Percentiles rank a stretch among this genome's conserved stretches.
Conservation (phyloP, 2,888 invertebrate genomes). For the Biston betularia region DNA sequence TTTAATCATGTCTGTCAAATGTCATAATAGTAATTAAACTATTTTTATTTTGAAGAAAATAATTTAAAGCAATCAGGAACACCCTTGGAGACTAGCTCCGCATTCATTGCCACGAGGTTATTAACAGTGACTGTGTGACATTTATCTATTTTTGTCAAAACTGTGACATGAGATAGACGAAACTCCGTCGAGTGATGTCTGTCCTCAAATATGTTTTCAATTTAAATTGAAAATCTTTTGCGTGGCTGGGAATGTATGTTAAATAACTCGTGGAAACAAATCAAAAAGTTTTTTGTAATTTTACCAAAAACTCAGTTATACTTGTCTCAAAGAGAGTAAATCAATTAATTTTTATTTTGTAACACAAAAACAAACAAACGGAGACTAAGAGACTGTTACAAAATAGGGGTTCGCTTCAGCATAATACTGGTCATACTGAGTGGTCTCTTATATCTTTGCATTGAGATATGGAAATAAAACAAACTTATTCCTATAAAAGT, state of each 20-base stretch:
- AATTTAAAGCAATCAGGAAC: background rate
- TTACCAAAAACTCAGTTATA: too few species aligned
- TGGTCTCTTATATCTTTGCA: too few species aligned
- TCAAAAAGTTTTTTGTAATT: too few species aligned
- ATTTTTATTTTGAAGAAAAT: background rate
- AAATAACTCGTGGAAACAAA: background rate
- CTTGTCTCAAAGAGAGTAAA: too few species aligned
- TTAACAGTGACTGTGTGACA: constrained; percentile 1
- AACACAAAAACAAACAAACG: background rate
- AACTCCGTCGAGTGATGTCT: background rate
- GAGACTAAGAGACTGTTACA: too few species aligned
- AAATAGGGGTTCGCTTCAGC: too few species aligned
- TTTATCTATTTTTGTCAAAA: background rate
- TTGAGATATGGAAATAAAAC: too few species aligned
- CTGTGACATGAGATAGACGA: background rate
- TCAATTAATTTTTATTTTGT: background rate
- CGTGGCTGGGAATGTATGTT: background rate
- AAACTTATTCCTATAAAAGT: too few species aligned
- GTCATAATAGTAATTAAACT: constrained; percentile 1
- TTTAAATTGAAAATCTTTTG: background rate
- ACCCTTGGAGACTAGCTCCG: constrained; percentile 2
- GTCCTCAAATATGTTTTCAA: background rate
- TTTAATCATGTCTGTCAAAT: constrained; percentile 11
- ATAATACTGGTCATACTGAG: too few species aligned
- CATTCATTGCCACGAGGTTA: constrained; percentile 7